These are phyloP conservation scores for Papilio machaon DNA, from an alignment of 1,140 invertebrate genomes.

Conservation along the genomic window DNA sequence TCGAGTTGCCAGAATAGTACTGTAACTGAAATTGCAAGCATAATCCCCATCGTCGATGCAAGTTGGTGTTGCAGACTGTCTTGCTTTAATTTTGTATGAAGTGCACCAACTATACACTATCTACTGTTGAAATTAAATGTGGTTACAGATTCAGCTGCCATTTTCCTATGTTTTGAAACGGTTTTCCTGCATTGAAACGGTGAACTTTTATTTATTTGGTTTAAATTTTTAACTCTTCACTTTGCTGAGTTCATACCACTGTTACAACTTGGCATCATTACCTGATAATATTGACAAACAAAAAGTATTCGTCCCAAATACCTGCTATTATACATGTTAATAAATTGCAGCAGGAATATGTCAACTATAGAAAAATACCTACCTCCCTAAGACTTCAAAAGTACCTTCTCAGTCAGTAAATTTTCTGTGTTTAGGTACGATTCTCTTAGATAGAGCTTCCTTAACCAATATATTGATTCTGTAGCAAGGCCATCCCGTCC, in stretches of 20 bases:
- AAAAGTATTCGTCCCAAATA: too few relatives aligned
- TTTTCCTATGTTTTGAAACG: too few relatives aligned
- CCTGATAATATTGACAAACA: too few relatives aligned
- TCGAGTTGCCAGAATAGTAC: slow-evolving; percentile 48
- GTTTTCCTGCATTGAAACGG: not conserved
- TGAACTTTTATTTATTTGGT: not conserved
- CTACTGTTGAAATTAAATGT: slow-evolving; percentile 41
- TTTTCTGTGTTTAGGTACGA: not conserved
- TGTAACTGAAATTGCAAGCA: slow-evolving; percentile 38
- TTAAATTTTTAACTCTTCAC: not conserved
- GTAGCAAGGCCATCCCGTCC: slow-evolving; percentile 4
- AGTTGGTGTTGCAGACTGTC: slow-evolving; percentile 40
- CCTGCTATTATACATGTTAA: too few relatives aligned
- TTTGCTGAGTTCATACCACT: not conserved
- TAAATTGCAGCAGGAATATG: too few relatives aligned
- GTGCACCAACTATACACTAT: slow-evolving; percentile 48
- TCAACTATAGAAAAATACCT: too few relatives aligned
- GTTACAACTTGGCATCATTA: not conserved
- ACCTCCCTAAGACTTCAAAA: not conserved
- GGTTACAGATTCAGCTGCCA: slow-evolving; percentile 29
- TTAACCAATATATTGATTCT: slow-evolving; percentile 14
- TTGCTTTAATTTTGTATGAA: slow-evolving; percentile 64
- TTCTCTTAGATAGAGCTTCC: not conserved
- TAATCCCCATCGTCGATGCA: slow-evolving; percentile 53
- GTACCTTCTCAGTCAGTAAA: not conserved